Evolutionary conservation across 1,140 invertebrate species (phyloP).

Genomic region (Bombus polaris): DNA sequence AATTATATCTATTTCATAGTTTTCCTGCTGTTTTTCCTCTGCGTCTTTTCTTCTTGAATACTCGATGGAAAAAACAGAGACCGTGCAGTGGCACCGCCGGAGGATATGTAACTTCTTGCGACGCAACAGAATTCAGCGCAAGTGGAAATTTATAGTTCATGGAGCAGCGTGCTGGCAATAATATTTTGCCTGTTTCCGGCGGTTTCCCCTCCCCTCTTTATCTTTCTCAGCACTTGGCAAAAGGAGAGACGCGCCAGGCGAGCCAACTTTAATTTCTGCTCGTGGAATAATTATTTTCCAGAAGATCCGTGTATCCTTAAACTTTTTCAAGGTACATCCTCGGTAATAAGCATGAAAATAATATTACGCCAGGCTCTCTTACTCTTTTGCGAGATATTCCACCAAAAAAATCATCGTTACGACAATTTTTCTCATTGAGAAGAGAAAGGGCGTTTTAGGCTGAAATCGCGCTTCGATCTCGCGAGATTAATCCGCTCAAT

Average conservation of each 20-base stretch:
- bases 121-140: background rate
- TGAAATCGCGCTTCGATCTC: background rate
- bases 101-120: constrained; percentile 21
- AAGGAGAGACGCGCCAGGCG: background rate
- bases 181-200: constrained; percentile 30
- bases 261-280: constrained; percentile 19
- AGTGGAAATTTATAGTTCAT: constrained; percentile 15
- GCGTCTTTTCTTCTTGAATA: background rate
- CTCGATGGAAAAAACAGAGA: background rate
- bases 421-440: background rate
- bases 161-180: constrained; percentile 12
- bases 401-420: too few species aligned
- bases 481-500: background rate
- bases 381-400: background rate
- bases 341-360: background rate
- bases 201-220: background rate
- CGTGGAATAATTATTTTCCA: constrained; percentile 21
- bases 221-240: background rate
- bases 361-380: background rate
- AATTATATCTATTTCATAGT: constrained; percentile 8
- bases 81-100: background rate
- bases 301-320: background rate
- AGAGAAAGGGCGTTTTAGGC: background rate
- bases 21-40: background rate
- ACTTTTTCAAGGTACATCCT: background rate